phyloP scores from a whole-genome alignment of 1,140 invertebrate genomes.

The Archegozetes longisetosus region DNA sequence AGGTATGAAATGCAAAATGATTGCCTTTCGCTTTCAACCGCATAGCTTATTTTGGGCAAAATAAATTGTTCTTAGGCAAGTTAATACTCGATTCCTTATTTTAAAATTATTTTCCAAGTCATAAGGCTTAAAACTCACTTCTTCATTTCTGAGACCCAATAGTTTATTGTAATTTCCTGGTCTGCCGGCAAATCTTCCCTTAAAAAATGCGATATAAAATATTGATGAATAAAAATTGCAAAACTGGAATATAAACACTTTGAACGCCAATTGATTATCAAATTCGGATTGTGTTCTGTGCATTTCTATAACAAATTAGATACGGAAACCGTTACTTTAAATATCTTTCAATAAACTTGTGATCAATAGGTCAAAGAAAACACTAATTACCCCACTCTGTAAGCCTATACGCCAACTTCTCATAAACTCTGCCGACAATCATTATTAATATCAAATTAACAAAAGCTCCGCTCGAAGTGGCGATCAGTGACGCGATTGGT shows the following conservation, averaged over 20 bases:
- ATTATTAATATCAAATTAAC: constrained; percentile 52
- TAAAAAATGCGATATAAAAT: constrained; percentile 71
- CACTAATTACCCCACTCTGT: constrained; percentile 43
- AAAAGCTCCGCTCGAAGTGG: constrained; percentile 47
- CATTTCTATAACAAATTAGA: no score
- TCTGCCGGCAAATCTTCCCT: constrained; percentile 56
- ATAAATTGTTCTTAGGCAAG: no score
- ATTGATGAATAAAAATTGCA: constrained; percentile 72
- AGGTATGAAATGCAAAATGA: no score
- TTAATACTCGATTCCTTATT: no score
- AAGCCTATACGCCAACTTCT: constrained; percentile 41
- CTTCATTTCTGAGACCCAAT: constrained; percentile 49
- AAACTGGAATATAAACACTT: constrained; percentile 73
- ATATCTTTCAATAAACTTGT: no score
- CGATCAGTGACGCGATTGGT: constrained; percentile 43
- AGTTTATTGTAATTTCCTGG: constrained; percentile 55
- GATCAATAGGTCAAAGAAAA: no score
- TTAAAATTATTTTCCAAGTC: no score
- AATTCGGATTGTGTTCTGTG: constrained; percentile 68
- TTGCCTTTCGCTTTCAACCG: no score
- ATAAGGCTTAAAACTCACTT: constrained; percentile 33
- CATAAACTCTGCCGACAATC: constrained; percentile 43
- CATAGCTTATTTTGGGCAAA: no score
- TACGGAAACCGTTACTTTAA: no score
- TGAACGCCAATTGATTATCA: constrained; percentile 63